These are phyloP conservation scores for Pammene fasciana DNA, from an alignment of 2,888 invertebrate species.

Conservation along the genomic window DNA sequence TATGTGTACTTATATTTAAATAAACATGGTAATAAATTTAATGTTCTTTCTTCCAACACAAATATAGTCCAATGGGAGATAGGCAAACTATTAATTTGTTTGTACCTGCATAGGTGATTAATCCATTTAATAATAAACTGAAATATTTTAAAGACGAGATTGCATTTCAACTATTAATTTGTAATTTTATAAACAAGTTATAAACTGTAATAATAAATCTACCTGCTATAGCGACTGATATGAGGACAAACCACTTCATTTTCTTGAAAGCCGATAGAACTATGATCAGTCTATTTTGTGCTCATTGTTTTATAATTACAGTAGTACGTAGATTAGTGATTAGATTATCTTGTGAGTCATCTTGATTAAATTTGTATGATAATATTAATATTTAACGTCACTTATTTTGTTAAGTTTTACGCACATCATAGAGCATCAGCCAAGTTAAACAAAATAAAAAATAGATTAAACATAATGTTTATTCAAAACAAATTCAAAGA, in stretches of 20 bases:
- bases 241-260: conserved; percentile 52
- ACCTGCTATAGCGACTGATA: conserved; percentile 61
- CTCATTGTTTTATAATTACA: conserved; percentile 28
- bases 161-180: too few relatives aligned
- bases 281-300: background rate
- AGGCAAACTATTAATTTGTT: too few relatives aligned
- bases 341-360: conserved; percentile 36
- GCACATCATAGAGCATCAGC: background rate
- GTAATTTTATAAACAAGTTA: too few relatives aligned
- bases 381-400: background rate
- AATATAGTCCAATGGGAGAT: too few relatives aligned
- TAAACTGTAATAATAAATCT: background rate
- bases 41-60: too few relatives aligned
- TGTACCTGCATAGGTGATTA: too few relatives aligned
- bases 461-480: too few relatives aligned
- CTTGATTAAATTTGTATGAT: conserved; percentile 12
- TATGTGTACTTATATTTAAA: too few relatives aligned
- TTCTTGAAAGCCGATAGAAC: conserved; percentile 25
- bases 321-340: conserved; percentile 10
- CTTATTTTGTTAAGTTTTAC: background rate
- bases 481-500: too few relatives aligned
- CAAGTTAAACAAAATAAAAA: background rate
- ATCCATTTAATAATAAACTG: too few relatives aligned
- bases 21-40: too few relatives aligned
- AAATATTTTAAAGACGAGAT: too few relatives aligned